These are phyloP conservation scores for Corbicula japonica DNA, from an alignment of 2,888 invertebrate genomes.

Conservation along the genomic window DNA sequence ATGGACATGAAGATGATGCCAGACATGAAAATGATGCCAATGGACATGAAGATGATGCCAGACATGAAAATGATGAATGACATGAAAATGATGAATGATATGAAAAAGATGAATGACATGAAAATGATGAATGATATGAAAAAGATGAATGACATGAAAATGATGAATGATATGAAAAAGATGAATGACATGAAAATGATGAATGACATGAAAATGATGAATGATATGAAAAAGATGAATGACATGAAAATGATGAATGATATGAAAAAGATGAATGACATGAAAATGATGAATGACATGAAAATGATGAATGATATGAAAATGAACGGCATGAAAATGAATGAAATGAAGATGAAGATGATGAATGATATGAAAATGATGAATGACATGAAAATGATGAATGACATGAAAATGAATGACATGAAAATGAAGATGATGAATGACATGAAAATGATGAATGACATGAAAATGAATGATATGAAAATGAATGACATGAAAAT, in stretches of 20 bases:
- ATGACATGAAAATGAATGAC: constrained; percentile 3
- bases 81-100: constrained; percentile 12
- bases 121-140: too few species aligned
- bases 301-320: constrained; percentile 7
- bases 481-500: too few species aligned
- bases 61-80: constrained; percentile 8
- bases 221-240: constrained; percentile 14
- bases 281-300: background rate
- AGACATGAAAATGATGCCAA: constrained; percentile 6
- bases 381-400: constrained; percentile 25
- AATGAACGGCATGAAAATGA: too few species aligned
- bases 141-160: too few species aligned
- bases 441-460: constrained; percentile 2
- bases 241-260: constrained; percentile 19
- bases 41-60: constrained; percentile 29
- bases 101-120: too few species aligned
- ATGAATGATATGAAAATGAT: too few species aligned
- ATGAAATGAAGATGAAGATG: background rate
- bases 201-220: too few species aligned
- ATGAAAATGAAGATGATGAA: constrained; percentile 5
- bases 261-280: constrained; percentile 8
- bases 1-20: constrained; percentile 6
- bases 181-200: too few species aligned
- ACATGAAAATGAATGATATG: background rate
- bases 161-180: constrained; percentile 8